Evolutionary conservation across 1,140 invertebrate genomes (phyloP), one percentile per base, ranked within the genome.

Genomic region (Papilio machaon): DNA sequence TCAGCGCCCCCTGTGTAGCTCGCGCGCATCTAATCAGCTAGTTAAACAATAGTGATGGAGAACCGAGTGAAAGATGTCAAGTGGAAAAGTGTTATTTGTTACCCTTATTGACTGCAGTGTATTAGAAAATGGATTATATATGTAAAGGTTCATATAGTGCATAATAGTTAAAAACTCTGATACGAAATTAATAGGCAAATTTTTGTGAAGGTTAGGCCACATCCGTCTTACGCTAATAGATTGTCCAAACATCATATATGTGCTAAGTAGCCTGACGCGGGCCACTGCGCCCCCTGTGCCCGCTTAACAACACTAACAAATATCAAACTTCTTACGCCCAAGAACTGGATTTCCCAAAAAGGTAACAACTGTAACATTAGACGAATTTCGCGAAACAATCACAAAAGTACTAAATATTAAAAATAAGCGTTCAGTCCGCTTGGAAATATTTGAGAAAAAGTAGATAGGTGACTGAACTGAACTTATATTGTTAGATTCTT

Each of bases 191-290:
- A 70, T 70, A 70, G 64, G 30, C 64, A 70, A 70, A 70, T 70
- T 70, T 35, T 70, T 70, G 5, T 70, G 64, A 70, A 70, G 64
- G 64, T 35, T 70, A 70, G 35, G 13, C 23, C 64, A 70, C 23
- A 60, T 35, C 64, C 64, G 13, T 17, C 13, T 70, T 35, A 70
- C 64, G 30, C 64, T 35, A 70, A 70, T 70, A 70, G 30, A 70
- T 70, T 70, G 64, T 70, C 13, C 64, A 70, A 70, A 70, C 64
- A 70, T 70, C 64, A 70, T 70, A 60, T 60, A 70, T 70, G 64
- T 70, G 64, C 64, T 70, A 70, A 70, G 30, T 70, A 70, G 30
- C 4, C 19, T 30, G 9, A 38, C 30, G 13, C 64, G 64, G 64
- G 64, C 30, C 23, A 30, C 54, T 19, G 64, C 30, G 64, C 23